Percentiles rank a stretch among this genome's conserved stretches.
Evolutionary conservation across 2,888 invertebrate species (phyloP).

Genomic region (Geophilus truncorum): DNA sequence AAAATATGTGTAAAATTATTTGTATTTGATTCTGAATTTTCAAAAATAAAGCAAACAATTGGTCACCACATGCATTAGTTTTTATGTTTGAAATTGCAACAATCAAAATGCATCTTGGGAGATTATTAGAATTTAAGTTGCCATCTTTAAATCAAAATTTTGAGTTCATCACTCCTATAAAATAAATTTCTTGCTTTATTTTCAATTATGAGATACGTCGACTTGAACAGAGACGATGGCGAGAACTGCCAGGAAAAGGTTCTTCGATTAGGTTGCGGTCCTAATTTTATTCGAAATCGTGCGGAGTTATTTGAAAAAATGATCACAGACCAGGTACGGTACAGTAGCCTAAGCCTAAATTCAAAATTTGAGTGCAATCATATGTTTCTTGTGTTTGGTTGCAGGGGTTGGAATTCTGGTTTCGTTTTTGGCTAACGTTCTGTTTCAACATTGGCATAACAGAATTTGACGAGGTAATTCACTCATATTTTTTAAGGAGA

Average conservation of each 20-base stretch:
- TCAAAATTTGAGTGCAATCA: background rate
- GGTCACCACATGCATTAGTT: background rate
- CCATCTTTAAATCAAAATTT: background rate
- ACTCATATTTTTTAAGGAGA: background rate
- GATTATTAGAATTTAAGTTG: background rate
- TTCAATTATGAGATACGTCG: background rate
- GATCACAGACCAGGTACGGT: background rate
- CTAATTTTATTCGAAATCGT: slow-evolving; percentile 4
- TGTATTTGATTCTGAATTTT: background rate
- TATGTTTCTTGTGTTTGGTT: too few relatives aligned
- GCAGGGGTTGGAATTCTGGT: background rate
- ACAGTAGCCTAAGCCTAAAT: background rate
- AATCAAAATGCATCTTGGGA: background rate
- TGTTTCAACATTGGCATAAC: background rate
- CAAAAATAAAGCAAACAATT: background rate
- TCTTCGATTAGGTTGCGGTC: background rate
- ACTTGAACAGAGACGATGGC: background rate
- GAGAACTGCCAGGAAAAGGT: background rate
- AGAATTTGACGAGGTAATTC: background rate
- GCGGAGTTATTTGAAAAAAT: background rate
- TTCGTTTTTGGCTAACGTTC: background rate
- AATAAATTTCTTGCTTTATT: background rate
- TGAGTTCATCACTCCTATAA: background rate
- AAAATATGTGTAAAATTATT: too few relatives aligned
- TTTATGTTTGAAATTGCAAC: background rate